Evolutionary conservation across 2,888 invertebrate species (phyloP).

Genomic region (Eristalinus sepulchralis): DNA sequence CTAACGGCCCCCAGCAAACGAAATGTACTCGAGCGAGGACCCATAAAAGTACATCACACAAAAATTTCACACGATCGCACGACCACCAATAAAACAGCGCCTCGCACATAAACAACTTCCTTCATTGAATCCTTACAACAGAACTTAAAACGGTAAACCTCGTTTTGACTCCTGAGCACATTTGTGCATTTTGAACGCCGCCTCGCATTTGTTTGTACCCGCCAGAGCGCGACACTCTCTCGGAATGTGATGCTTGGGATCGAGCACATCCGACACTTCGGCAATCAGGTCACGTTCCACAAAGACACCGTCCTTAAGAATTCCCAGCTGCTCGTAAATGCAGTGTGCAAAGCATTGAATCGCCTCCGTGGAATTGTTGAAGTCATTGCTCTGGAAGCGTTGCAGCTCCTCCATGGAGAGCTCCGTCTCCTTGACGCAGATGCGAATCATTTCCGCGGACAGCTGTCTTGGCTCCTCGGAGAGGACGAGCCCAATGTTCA

Average conservation of each 20-base stretch:
- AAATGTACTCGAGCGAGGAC: no score
- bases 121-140: background rate
- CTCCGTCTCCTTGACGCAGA: constrained; percentile 73
- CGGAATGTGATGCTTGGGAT: constrained; percentile 62
- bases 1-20: no score
- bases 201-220: constrained; percentile 74
- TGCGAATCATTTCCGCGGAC: constrained; percentile 72
- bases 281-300: constrained; percentile 73
- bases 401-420: constrained; percentile 73
- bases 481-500: constrained; percentile 73
- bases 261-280: constrained; percentile 59
- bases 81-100: no score
- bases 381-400: constrained; percentile 71
- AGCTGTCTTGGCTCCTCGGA: constrained; percentile 71
- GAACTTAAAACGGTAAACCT: background rate
- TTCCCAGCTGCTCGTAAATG: constrained; percentile 74
- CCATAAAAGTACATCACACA: no score
- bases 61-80: no score
- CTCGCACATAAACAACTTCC: background rate
- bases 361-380: constrained; percentile 67
- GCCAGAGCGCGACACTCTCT: constrained; percentile 65
- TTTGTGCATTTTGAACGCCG: constrained; percentile 73
- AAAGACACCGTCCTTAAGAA: constrained; percentile 74
- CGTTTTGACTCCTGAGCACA: constrained; percentile 52
- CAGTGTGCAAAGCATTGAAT: constrained; percentile 74